Evolutionary conservation across 2,888 invertebrate species (phyloP), one percentile per base, ranked within the genome.

Genomic region (Anoplius nigerrimus): DNA sequence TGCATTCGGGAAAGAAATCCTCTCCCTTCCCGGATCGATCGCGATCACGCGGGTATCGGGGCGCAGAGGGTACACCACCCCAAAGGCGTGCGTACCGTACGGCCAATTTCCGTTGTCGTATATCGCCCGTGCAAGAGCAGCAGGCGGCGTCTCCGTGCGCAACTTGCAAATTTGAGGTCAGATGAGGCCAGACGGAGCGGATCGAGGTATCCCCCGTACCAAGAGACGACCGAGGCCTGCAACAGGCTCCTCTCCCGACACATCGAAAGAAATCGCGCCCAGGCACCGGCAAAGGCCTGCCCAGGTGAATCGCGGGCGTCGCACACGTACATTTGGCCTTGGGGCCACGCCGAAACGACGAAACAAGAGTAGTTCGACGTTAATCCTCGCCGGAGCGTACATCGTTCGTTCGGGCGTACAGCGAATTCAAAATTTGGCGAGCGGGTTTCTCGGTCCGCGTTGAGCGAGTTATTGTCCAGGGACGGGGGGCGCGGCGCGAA

Each of bases 401-500:
- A n/a, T n/a, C n/a, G n/a, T n/a, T 64, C 24, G 15, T 22, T 58
- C 18, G 18, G n/a, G 22, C 43, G 52, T 27, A 24, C 53, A 18
- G 6, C 18, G 16, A 22, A 24, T 27, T 54, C 16, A 27, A n/a
- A 57, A 58, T n/a, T 27, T 18, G 55, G 15, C 21, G 24, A 42
- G 51, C 66, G n/a, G n/a, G n/a, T n/a, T n/a, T n/a, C n/a, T n/a
- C n/a, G n/a, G n/a, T n/a, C n/a, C n/a, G n/a, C n/a, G n/a, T n/a
- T n/a, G n/a, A n/a, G n/a, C n/a, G n/a, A n/a, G 27, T 51, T 57
- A 8, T 34, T 34, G 34, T 34, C 34, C 11, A 2, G 15, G 16
- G 16, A 16, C 34, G 57, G 65, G 22, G 62, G 54, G 54, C 55
- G 20, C 63, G 52, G 34, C 42, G 46, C 42, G 18, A 8, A 13